Evolutionary conservation across 2,797 vertebrate genomes (phyloP).

Genomic region (Molossus molossus): DNA sequence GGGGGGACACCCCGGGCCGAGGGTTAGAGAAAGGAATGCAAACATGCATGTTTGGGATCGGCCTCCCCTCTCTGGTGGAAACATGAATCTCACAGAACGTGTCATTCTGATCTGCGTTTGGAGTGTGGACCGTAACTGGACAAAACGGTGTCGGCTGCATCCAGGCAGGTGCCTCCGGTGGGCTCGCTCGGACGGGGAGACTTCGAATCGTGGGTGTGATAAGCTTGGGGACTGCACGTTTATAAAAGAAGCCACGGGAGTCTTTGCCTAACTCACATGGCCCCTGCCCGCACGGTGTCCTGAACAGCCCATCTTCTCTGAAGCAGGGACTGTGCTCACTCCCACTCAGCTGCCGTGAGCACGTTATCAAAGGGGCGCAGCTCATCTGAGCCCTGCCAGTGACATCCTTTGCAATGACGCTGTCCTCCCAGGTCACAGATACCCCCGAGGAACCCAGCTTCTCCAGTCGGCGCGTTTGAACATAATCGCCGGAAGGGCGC

Average conservation of each 20-base stretch:
- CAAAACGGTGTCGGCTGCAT: fast-evolving
- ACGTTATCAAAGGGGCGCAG: fast-evolving
- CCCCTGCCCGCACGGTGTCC: neutral
- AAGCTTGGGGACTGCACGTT: fast-evolving
- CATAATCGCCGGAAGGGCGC: no score
- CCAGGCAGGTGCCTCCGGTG: fast-evolving
- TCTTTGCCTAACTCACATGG: fast-evolving
- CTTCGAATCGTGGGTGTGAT: neutral
- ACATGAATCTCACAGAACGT: no score
- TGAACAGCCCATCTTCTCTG: neutral
- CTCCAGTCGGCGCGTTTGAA: neutral
- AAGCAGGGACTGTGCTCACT: neutral
- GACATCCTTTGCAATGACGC: neutral
- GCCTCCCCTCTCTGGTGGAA: neutral
- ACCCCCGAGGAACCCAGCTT: neutral
- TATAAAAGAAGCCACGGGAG: fast-evolving
- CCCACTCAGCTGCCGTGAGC: fast-evolving
- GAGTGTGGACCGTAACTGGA: neutral
- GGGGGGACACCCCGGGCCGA: fast-evolving
- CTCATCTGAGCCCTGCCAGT: neutral
- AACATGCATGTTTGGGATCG: neutral
- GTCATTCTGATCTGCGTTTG: neutral
- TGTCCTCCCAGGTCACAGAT: neutral
- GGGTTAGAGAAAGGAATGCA: neutral
- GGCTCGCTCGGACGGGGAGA: fast-evolving